Evolutionary conservation across 2,888 invertebrate genomes (phyloP), one percentile per base, ranked within the genome.

Genomic region (Oxytorus armatus): DNA sequence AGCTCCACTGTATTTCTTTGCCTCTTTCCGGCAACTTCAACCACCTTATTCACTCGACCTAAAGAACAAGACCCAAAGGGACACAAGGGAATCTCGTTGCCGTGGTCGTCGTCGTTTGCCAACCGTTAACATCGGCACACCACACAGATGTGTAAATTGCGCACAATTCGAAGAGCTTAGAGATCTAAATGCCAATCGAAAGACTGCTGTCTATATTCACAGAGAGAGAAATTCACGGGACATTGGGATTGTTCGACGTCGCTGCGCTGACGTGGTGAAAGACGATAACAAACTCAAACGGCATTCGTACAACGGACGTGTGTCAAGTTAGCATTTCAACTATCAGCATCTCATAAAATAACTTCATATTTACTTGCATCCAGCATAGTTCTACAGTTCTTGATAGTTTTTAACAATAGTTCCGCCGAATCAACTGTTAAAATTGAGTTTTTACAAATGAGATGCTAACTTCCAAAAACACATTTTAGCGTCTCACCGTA

Each of bases 41-140:
- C 25, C 47, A n/a, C 42, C 59, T 68, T 53, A 49, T 74, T 66
- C 75, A 68, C 61, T 68, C 49, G 29, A n/a, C n/a, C 61, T 39
- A 49, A 21, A 68, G 36, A 39, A 53, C 49, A 8, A 47, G 14
- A 10, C 36, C 23, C n/a, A 21, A 51, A 33, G 25, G 16, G n/a
- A 73, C 25, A 25, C 14, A 33, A 51, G 29, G 44, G 21, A n/a
- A 44, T 49, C 16, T 23, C 42, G 14, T 21, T 3, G n/a, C 5
- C 61, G 39, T 42, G 2, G 59, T 14, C 33, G 44, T n/a, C 61
- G 33, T 57, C 65, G 44, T 33, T 10, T 65, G 51, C 29, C 63
- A n/a, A 59, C n/a, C 49, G 47, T 61, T 21, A 49, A 76, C 39
- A 42, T 16, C 16, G 44, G n/a, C 23, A n/a, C 36, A 23, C 14